Conservation (phyloP, 2,888 invertebrate genomes). For the Andrena praecox region DNA sequence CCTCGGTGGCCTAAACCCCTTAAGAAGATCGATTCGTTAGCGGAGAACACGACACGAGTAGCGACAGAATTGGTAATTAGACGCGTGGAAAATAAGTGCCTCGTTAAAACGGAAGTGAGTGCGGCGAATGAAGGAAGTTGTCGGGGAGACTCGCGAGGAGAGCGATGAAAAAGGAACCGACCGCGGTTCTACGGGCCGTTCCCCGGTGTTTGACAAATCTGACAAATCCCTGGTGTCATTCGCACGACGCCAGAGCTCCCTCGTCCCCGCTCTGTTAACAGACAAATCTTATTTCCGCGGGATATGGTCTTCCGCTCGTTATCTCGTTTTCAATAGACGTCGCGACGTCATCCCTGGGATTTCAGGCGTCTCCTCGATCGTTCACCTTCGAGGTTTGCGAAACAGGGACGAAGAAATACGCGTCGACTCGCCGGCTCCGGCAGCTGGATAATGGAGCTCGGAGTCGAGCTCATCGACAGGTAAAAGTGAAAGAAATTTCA, state of each 20-base stretch:
- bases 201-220: constrained; percentile 14
- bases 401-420: constrained; percentile 12
- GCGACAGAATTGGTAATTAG: background rate
- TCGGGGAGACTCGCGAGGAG: background rate
- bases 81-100: background rate
- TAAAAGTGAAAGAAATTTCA: constrained; percentile 22
- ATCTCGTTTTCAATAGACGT: constrained; percentile 20
- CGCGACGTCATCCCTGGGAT: background rate
- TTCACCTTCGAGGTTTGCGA: constrained; percentile 29
- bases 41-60: too few species aligned
- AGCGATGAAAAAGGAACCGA: background rate
- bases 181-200: constrained; percentile 4
- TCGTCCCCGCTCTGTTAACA: background rate
- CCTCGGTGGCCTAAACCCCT: too few species aligned
- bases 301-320: constrained; percentile 28
- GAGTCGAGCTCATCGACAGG: background rate
- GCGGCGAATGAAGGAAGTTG: background rate
- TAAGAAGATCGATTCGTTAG: too few species aligned
- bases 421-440: background rate
- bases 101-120: background rate
- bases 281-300: constrained; percentile 26
- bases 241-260: background rate
- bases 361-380: constrained; percentile 3
- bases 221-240: constrained; percentile 8
- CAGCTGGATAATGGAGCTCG: background rate